Evolutionary conservation across 2,797 vertebrate genomes (phyloP), one percentile per base, ranked within the genome.

Genomic region (Borostomias antarcticus): DNA sequence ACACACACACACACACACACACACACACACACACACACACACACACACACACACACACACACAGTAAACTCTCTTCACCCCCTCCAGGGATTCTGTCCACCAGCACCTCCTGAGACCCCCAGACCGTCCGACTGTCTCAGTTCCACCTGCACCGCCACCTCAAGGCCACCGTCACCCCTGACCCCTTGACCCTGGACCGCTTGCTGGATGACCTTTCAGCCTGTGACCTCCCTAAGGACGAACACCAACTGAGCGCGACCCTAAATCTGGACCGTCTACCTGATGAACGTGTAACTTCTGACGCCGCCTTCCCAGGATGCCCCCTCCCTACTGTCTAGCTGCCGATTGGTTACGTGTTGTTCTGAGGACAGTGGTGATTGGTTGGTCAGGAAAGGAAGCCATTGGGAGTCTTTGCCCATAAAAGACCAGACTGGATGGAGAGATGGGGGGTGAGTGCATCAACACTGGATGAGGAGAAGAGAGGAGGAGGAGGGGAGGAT

Each of bases 31-130:
- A 5, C 3, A 19, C 25, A 40, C 5, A 25, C 19, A 48, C 48
- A 37, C 25, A 30, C n/a, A 58, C 30, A 64, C 23, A 59, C 23
- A n/a, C 13, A 28, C 15, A n/a, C 23, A 28, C 37, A 25, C 11
- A 43, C 4, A 30, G 9, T 52, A 3, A 3, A 21, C 26, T 15
- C 8, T 17, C 5, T 0, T 7, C 3, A 8, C 11, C 23, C 13
- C 47, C 50, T 29, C 2, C 65, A 91, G 88, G 89, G 85, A 90
- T 89, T 90, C 85, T 80, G 73, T 78, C 82, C 81, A 90, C 85
- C 88, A 90, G 89, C 86, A 83, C 76, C 62, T 85, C 83, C 77
- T 77, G 37, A 62, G 68, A 32, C 45, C 37, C 62, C 47, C 35
- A 45, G 28, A 7, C 62, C 69, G 66, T 76, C 72, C 35, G 54